Conservation (phyloP, 2,113 vertebrate genomes). For the Aphelocoma coerulescens region DNA sequence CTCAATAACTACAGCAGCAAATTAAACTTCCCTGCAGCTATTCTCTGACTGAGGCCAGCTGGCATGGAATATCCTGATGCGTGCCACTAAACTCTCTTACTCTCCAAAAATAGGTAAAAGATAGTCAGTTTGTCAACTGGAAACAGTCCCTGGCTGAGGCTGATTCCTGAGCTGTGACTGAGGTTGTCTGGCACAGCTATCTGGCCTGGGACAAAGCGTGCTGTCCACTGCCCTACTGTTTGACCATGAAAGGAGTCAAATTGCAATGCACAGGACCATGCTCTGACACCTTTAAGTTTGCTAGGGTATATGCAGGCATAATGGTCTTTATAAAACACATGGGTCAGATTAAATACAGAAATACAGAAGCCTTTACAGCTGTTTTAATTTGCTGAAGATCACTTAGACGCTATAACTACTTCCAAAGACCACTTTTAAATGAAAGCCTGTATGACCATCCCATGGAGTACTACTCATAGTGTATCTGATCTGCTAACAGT, state of each 20-base stretch:
- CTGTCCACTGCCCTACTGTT: not conserved
- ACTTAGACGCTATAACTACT: not conserved
- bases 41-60: not conserved
- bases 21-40: not conserved
- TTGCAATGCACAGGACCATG: accelerated
- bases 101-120: not conserved
- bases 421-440: not conserved
- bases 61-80: not conserved
- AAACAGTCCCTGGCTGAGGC: not conserved
- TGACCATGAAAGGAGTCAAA: not conserved
- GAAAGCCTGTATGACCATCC: not conserved
- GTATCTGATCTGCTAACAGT: not conserved
- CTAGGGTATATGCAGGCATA: not conserved
- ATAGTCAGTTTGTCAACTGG: not conserved
- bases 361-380: not conserved
- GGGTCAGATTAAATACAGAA: not conserved
- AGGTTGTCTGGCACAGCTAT: not conserved
- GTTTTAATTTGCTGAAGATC: not conserved
- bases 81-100: not conserved
- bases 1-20: not conserved
- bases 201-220: not conserved
- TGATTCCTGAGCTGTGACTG: not conserved
- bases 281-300: not conserved
- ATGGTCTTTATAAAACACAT: not conserved
- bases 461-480: not conserved